These are phyloP conservation scores for Machimus rusticus DNA, from an alignment of 2,888 invertebrate species.

Conservation along the genomic window DNA sequence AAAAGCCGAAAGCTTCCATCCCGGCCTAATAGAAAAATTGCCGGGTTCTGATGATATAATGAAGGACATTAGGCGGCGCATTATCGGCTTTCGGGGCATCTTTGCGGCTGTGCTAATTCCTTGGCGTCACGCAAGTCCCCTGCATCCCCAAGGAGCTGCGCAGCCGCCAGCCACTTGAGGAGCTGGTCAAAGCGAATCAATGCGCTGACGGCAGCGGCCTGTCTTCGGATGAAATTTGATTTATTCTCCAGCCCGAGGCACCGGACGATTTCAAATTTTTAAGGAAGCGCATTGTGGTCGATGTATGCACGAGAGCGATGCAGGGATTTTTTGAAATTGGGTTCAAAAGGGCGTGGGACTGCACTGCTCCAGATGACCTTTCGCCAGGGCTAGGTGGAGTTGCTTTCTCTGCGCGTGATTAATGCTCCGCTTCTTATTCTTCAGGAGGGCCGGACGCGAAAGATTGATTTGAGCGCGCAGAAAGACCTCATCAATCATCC, in stretches of 20 bases:
- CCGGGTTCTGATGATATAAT: conserved; percentile 21
- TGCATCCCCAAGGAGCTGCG: background rate
- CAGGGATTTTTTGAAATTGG: background rate
- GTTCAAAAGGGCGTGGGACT: background rate
- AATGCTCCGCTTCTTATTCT: background rate
- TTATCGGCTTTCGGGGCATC: background rate
- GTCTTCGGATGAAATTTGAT: background rate
- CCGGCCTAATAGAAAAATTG: conserved; percentile 35
- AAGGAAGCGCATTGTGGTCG: background rate
- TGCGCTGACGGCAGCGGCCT: background rate
- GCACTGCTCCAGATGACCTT: background rate
- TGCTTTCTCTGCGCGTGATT: background rate
- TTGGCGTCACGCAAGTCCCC: conserved; percentile 18
- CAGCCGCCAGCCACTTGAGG: background rate
- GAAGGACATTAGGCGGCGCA: conserved; percentile 20
- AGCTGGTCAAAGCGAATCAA: background rate
- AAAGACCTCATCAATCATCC: conserved; percentile 20
- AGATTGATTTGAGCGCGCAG: background rate
- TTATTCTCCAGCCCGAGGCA: background rate
- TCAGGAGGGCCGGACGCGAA: background rate
- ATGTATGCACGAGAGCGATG: background rate
- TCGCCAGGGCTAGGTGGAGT: background rate
- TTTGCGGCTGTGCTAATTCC: conserved; percentile 19
- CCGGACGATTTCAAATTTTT: background rate
- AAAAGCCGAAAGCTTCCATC: background rate